Evolutionary conservation across 64 coral and sea anemone species (phyloP).

Genomic region (Stichodactyla helianthus): DNA sequence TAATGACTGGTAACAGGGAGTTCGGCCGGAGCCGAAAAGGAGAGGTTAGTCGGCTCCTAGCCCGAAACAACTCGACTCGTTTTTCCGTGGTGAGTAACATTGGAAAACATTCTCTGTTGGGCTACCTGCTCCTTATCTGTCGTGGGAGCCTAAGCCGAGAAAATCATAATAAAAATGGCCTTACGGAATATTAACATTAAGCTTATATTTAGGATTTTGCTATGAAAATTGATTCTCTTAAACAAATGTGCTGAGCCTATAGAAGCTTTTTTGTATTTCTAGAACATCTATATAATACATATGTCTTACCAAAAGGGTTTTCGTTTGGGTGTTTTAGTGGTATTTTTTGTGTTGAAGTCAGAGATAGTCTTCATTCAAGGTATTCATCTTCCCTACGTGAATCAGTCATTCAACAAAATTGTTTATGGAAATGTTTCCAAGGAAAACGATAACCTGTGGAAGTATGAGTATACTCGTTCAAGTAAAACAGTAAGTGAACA

Average conservation of each 20-base stretch:
- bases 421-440: slow-evolving; percentile 10
- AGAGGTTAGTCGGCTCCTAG: too few species aligned
- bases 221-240: background rate
- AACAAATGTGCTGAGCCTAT: background rate
- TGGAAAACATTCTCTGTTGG: background rate
- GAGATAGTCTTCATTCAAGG: background rate
- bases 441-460: slow-evolving; percentile 11
- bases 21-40: too few species aligned
- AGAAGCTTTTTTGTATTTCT: background rate
- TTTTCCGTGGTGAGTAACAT: too few species aligned
- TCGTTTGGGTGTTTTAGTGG: background rate
- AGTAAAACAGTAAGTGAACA: slow-evolving; percentile 2
- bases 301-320: background rate
- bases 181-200: background rate
- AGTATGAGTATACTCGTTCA: slow-evolving; percentile 26
- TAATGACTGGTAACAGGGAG: too few species aligned
- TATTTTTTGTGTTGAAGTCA: background rate
- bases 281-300: background rate
- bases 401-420: background rate
- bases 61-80: too few species aligned
- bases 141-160: background rate
- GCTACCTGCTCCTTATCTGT: background rate
- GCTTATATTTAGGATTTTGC: background rate
- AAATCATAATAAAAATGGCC: background rate
- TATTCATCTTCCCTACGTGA: slow-evolving; percentile 1